Base-by-base conservation (phyloP, 2,797 vertebrate genomes). In the Sebastes trivittatus region DNA sequence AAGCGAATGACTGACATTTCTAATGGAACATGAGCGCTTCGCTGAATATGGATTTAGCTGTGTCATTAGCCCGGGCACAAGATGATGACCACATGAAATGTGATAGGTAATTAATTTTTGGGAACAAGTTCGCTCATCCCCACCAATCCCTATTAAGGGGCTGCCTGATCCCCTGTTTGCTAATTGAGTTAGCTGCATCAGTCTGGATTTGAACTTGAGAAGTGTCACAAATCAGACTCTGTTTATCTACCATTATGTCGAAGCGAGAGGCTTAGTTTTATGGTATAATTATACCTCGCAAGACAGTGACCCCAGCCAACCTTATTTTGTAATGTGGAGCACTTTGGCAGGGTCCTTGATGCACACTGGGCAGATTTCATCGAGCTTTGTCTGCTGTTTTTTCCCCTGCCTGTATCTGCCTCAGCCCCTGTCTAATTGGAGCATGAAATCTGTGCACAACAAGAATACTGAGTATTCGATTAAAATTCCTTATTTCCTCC, bases 141-240 rank as follows among this genome's bases (percentile, higher is more conserved):
- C 78, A 90, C 90, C 92, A 92, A 92, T 94, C 93, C 90, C 60
- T 76, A 89, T 95, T 94, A 94, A 87, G 86, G 85, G 84, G 58
- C 81, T 76, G 80, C 22, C 64, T 90, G 83, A 95, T 90, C 91
- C 89, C 83, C 79, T 69, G 77, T 94, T 93, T 92, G 88, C 90
- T 96, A 95, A 96, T 95, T 93, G 81, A 94, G 92, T 96, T 95
- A 95, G 84, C 86, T 27, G 83, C 84, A 88, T 90, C 84, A 87
- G 89, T 88, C 80, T 67, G 85, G 91, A 92, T 92, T 90, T 22
- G 75, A 95, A 95, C 91, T 90, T 91, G 95, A 96, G 95, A 95
- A 85, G 91, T 93, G 88, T 90, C 85, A 87, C 82, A 87, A 90
- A 94, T 93, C 91, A 67, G 90, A 87, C 80, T 80, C 72, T 94